Percentiles rank a stretch among this genome's conserved stretches.
Evolutionary conservation across 2,797 vertebrate species (phyloP).

Genomic region (Galagoides demidoff): DNA sequence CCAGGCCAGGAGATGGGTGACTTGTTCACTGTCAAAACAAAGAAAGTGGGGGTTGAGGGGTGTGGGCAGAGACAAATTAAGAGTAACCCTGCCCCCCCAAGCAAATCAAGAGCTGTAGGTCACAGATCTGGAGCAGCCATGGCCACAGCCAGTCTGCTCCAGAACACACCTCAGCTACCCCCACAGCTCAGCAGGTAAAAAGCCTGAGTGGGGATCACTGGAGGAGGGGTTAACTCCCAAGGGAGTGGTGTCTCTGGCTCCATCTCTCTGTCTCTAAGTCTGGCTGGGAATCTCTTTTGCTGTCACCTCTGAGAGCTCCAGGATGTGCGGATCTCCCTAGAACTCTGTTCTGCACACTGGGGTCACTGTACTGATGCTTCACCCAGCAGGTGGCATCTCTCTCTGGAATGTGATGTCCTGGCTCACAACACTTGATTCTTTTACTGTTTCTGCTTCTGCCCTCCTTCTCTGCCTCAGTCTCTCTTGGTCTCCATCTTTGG

Average conservation of each 20-base stretch:
- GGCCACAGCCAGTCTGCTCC: background rate
- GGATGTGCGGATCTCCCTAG: background rate
- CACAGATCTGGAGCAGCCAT: background rate
- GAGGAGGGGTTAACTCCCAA: no score
- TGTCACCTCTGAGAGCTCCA: background rate
- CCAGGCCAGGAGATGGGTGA: background rate
- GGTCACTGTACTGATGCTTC: rapidly evolving
- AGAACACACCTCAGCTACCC: background rate
- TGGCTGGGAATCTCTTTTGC: background rate
- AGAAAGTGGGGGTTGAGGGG: no score
- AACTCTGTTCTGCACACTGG: background rate
- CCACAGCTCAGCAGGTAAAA: background rate
- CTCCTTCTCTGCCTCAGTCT: background rate
- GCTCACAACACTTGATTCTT: background rate
- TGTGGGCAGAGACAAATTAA: background rate
- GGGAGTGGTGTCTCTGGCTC: rapidly evolving
- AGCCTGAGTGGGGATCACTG: no score
- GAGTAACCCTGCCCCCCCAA: background rate
- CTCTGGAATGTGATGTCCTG: background rate
- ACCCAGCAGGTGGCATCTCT: background rate
- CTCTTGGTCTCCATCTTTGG: background rate
- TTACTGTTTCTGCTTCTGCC: background rate
- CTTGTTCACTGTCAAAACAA: no score
- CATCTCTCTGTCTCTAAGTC: background rate
- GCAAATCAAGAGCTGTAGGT: background rate